Evolutionary conservation across 2,888 invertebrate species (phyloP).

Genomic region (Cephus nigrinus): DNA sequence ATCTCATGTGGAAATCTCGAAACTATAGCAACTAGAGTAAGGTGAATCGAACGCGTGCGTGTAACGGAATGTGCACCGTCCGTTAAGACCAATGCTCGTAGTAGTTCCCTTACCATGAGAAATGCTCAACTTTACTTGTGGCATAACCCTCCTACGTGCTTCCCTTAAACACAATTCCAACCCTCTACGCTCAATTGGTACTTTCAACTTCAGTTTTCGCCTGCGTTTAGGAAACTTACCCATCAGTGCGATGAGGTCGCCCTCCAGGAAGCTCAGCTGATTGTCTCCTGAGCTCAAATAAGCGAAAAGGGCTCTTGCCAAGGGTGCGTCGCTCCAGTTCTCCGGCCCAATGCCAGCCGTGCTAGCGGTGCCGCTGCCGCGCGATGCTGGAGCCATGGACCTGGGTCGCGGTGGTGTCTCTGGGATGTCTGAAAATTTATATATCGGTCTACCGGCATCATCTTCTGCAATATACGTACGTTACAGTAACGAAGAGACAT

Average conservation of each 20-base stretch:
- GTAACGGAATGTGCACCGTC: slow-evolving; percentile 7
- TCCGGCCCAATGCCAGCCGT: slow-evolving; percentile 35
- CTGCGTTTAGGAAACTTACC: slow-evolving; percentile 64
- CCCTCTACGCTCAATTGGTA: neutral
- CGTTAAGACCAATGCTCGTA: no score
- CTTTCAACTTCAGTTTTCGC: neutral
- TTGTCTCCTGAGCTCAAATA: slow-evolving; percentile 91
- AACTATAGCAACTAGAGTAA: no score
- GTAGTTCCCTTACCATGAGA: no score
- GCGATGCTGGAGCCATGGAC: slow-evolving; percentile 70
- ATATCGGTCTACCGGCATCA: neutral
- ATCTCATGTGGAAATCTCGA: no score
- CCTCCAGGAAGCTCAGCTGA: slow-evolving; percentile 91
- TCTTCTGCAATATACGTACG: neutral
- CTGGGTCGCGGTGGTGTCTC: slow-evolving; percentile 72
- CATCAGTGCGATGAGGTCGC: slow-evolving; percentile 87
- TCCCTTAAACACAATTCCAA: no score
- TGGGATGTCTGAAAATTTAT: slow-evolving; percentile 52
- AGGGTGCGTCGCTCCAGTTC: slow-evolving; percentile 76
- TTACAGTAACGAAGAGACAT: no score
- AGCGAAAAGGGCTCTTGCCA: slow-evolving; percentile 88
- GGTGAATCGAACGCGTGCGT: no score
- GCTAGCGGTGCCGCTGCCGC: slow-evolving; percentile 56
- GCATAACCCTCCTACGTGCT: no score
- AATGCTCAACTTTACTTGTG: no score